These are phyloP conservation scores for Mormyrops boulengeri DNA, from an alignment of 2,797 vertebrate genomes.

Conservation along the genomic window DNA sequence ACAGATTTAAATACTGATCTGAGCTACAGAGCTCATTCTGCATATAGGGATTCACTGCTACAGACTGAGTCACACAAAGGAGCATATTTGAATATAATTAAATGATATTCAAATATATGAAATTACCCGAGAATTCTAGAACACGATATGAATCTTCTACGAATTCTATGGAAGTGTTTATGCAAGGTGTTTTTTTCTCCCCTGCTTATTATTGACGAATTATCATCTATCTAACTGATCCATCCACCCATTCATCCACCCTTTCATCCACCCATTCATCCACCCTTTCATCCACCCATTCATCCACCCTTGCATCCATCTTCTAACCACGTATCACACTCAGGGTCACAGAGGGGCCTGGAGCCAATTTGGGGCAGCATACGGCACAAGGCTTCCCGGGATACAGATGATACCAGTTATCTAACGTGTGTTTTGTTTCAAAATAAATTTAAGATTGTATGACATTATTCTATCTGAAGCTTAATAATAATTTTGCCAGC, in stretches of 20 bases:
- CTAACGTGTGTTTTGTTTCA: not conserved
- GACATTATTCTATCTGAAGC: not conserved
- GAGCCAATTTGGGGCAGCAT: not conserved
- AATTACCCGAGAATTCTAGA: not conserved
- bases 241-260: not conserved
- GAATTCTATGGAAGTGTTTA: not conserved
- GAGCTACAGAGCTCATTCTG: not conserved
- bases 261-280: not conserved
- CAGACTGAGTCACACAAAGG: not conserved
- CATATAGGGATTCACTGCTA: not conserved
- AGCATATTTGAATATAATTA: not conserved
- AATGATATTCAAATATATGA: constrained; percentile 6
- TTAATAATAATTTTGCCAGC: not conserved
- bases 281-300: not conserved
- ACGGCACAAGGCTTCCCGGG: not conserved
- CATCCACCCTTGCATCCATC: not conserved
- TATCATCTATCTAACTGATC: not conserved
- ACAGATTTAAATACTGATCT: not conserved
- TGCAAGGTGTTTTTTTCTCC: not conserved
- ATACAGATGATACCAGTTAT: not conserved
- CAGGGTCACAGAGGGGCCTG: not conserved
- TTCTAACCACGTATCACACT: not conserved
- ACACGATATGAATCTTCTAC: not conserved
- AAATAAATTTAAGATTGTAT: not conserved
- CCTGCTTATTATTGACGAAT: not conserved